A percentile compares a stretch with the other conserved stretches of the same genome.
phyloP scores from a whole-genome alignment of 2,888 invertebrate species.

The Pristionchus exspectatus region DNA sequence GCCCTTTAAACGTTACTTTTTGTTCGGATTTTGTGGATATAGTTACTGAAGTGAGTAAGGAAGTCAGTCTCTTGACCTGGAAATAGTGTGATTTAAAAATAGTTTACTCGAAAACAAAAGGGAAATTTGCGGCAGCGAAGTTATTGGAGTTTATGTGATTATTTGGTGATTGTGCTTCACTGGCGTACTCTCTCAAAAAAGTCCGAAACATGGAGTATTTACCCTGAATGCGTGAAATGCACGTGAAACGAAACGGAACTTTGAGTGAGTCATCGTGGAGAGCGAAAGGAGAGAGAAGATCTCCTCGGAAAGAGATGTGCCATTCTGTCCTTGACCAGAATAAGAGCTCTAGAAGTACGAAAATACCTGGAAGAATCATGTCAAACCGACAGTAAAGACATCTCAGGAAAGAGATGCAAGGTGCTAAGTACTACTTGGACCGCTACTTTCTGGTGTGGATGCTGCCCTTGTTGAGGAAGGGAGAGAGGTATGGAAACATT shows the following conservation, averaged over 20 bases:
- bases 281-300: neutral
- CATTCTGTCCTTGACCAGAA: too few species aligned
- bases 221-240: neutral
- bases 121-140: too few species aligned
- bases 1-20: neutral
- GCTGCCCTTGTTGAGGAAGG: slow-evolving; percentile 3
- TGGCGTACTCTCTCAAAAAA: neutral
- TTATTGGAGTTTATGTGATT: too few species aligned
- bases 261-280: neutral
- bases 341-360: too few species aligned
- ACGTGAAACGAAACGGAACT: neutral
- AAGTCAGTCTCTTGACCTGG: neutral
- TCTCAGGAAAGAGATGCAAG: slow-evolving; percentile 19
- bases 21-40: neutral
- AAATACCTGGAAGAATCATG: too few species aligned
- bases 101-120: too few species aligned
- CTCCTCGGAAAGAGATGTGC: neutral
- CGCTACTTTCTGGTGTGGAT: slow-evolving; percentile 43
- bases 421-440: neutral
- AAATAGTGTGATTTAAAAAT: too few species aligned
- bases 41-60: neutral
- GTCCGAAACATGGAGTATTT: neutral
- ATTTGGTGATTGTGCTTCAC: too few species aligned
- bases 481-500: neutral
- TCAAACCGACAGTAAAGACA: too few species aligned